Conservation (phyloP, 2,888 invertebrate species). For the Rhyacophila evoluta region DNA sequence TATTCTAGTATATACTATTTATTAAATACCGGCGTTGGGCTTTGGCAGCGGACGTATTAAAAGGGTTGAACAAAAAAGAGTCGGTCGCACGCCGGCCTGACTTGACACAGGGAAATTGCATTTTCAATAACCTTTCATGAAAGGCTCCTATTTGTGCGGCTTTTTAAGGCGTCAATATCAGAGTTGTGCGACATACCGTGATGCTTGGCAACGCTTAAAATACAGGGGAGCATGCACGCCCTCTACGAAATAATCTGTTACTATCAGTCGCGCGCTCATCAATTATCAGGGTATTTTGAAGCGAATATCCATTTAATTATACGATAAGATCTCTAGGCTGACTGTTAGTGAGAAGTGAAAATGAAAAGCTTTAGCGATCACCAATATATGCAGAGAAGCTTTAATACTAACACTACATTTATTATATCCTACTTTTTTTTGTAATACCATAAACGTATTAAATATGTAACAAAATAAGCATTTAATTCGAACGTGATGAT, state of each 20-base stretch:
- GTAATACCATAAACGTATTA: too few relatives aligned
- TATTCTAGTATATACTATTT: too few relatives aligned
- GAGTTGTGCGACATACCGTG: constrained; percentile 7
- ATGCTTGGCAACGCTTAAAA: background rate
- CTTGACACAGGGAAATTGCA: constrained; percentile 51
- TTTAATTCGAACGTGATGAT: too few relatives aligned
- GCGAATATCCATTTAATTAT: too few relatives aligned
- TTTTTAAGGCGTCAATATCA: constrained; percentile 33
- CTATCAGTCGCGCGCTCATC: background rate
- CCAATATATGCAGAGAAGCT: too few relatives aligned
- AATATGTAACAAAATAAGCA: too few relatives aligned
- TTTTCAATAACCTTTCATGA: constrained; percentile 53
- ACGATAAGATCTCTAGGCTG: too few relatives aligned
- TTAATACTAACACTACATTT: too few relatives aligned
- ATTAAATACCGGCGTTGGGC: background rate
- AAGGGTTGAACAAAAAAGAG: background rate
- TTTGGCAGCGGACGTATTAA: background rate
- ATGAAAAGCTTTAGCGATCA: too few relatives aligned
- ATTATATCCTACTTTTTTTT: too few relatives aligned
- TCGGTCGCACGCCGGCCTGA: background rate
- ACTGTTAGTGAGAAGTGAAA: too few relatives aligned
- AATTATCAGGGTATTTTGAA: too few relatives aligned
- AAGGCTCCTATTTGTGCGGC: constrained; percentile 36
- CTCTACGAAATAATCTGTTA: background rate
- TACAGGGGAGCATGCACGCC: background rate